phyloP scores from a whole-genome alignment of 2,113 vertebrate species.

The Mungos mungo region DNA sequence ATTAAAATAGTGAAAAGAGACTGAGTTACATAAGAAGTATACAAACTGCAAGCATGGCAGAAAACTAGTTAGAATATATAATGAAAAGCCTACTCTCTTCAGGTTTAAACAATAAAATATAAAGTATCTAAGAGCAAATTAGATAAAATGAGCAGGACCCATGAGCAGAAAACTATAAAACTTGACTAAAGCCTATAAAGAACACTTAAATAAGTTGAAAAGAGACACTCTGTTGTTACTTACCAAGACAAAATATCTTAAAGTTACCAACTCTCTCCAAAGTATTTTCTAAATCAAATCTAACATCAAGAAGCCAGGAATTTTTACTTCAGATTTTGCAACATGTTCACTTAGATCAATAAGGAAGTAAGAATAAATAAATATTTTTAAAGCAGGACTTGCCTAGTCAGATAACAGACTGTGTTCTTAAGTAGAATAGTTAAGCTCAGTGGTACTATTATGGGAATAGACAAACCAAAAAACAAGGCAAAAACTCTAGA shows the following conservation, averaged over 20 bases:
- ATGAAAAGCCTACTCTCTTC: not conserved
- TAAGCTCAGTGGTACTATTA: not conserved
- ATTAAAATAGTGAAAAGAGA: conserved; percentile 1
- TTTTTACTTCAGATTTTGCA: not conserved
- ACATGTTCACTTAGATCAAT: not conserved
- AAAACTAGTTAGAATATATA: conserved; percentile 2
- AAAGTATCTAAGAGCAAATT: not conserved
- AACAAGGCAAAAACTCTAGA: not conserved
- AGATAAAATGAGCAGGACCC: not conserved
- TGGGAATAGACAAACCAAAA: not conserved
- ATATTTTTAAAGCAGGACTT: not conserved
- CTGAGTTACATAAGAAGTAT: not conserved
- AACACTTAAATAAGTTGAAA: conserved; percentile 24
- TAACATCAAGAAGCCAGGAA: not conserved
- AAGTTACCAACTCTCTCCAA: not conserved
- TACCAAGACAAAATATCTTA: conserved; percentile 7
- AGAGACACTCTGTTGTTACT: not conserved
- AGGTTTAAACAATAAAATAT: conserved; percentile 38
- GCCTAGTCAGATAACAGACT: not conserved
- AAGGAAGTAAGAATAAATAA: not conserved
- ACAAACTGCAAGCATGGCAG: not conserved
- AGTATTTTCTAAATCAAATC: not conserved
- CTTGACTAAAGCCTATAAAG: not conserved
- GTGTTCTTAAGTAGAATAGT: not conserved
- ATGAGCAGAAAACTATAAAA: conserved; percentile 18